Evolutionary conservation across 2,113 vertebrate species (phyloP).

Genomic region (Tupaia chinensis): DNA sequence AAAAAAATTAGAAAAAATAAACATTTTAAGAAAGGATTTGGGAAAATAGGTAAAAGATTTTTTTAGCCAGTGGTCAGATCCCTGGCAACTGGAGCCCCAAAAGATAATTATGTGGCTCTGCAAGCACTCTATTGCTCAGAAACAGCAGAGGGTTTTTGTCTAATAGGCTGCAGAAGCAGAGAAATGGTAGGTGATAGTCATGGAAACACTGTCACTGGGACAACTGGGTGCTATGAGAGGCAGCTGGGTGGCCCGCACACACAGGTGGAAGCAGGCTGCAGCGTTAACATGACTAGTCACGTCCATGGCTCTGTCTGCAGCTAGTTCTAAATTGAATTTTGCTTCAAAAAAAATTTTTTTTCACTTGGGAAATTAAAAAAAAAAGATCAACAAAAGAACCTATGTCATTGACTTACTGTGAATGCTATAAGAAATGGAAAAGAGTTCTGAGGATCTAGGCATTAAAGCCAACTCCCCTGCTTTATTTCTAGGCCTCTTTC

Average conservation of each 20-base stretch:
- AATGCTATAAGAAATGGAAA: neutral
- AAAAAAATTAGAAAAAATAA: slow-evolving; percentile 50
- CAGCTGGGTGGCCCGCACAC: fast-evolving
- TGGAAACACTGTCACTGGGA: slow-evolving; percentile 31
- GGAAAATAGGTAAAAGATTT: neutral
- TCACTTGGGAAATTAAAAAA: slow-evolving; percentile 43
- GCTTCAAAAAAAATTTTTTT: neutral
- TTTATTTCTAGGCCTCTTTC: neutral
- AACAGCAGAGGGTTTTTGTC: slow-evolving; percentile 24
- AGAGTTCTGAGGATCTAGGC: neutral
- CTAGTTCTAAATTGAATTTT: slow-evolving; percentile 44
- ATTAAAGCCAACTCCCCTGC: neutral
- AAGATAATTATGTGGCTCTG: neutral
- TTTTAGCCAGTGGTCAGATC: slow-evolving; percentile 38
- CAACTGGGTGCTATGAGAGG: neutral
- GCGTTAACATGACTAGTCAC: neutral
- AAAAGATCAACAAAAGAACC: slow-evolving; percentile 10
- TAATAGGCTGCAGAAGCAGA: neutral
- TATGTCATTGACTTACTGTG: neutral
- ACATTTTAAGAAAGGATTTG: neutral
- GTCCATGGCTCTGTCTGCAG: neutral
- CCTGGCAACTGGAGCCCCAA: neutral
- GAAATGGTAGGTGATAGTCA: slow-evolving; percentile 29
- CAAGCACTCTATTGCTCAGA: neutral
- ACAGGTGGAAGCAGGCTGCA: neutral